A percentile compares a stretch with the other conserved stretches of the same genome.
Evolutionary conservation across 1,140 invertebrate species (phyloP).

Genomic region (Gryllus bimaculatus): DNA sequence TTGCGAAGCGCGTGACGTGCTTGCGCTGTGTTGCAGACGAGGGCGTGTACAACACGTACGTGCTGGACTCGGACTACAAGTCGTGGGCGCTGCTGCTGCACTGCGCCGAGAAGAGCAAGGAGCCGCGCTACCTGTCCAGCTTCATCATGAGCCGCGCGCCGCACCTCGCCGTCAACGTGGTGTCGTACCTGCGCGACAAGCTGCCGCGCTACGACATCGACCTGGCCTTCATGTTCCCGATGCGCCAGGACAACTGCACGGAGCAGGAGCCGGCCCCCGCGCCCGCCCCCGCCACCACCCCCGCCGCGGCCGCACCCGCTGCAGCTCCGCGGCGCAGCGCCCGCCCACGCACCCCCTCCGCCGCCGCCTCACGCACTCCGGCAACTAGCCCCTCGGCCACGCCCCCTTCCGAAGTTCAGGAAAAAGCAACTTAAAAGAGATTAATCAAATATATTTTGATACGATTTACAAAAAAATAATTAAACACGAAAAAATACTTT

Average conservation of each 20-base stretch:
- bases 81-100: slow-evolving; percentile 72
- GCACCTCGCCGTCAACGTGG: slow-evolving; percentile 48
- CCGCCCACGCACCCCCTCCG: background rate
- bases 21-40: slow-evolving; percentile 56
- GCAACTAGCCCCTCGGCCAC: too few species aligned
- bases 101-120: slow-evolving; percentile 72
- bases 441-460: too few species aligned
- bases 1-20: too few species aligned
- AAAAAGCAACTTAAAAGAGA: too few species aligned
- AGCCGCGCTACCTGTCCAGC: slow-evolving; percentile 69
- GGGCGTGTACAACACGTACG: slow-evolving; percentile 80
- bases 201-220: slow-evolving; percentile 58
- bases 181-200: slow-evolving; percentile 48
- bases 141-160: slow-evolving; percentile 63
- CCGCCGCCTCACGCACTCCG: too few species aligned
- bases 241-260: slow-evolving; percentile 57
- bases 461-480: too few species aligned
- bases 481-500: too few species aligned
- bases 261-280: background rate
- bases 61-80: slow-evolving; percentile 68
- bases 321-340: too few species aligned
- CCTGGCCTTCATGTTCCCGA: slow-evolving; percentile 69
- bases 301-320: background rate
- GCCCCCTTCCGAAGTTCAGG: too few species aligned
- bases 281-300: background rate